A percentile compares a stretch with the other conserved stretches of the same genome.
Conservation (phyloP, 2,113 vertebrate species). For the Xenus cinereus region DNA sequence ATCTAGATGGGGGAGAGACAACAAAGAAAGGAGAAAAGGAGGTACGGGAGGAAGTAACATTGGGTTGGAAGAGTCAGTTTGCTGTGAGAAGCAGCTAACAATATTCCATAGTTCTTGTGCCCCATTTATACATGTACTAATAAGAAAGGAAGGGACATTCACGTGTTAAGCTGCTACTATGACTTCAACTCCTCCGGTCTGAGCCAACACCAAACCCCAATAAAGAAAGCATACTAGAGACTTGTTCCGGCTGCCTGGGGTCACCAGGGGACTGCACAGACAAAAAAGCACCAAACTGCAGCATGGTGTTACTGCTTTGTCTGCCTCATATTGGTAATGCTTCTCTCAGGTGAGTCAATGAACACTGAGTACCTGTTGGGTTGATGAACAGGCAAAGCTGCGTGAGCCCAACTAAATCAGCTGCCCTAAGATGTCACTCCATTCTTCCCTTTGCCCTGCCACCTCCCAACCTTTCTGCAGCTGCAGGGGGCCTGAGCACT, state of each 20-base stretch:
- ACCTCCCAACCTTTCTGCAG: background rate
- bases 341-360: background rate
- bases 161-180: background rate
- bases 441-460: background rate
- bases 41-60: background rate
- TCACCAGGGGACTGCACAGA: background rate
- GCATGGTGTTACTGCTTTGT: background rate
- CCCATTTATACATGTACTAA: background rate
- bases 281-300: background rate
- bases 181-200: background rate
- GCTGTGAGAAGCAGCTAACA: background rate
- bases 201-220: background rate
- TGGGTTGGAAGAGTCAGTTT: background rate
- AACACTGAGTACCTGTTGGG: background rate
- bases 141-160: background rate
- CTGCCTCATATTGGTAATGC: rapidly evolving
- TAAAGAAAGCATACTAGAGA: background rate
- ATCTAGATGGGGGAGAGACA: background rate
- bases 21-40: background rate
- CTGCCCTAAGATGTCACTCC: background rate
- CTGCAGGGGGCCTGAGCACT: background rate
- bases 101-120: background rate
- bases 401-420: background rate
- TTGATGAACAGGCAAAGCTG: background rate
- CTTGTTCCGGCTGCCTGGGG: background rate